A percentile compares a stretch with the other conserved stretches of the same genome.
phyloP scores from a whole-genome alignment of 2,888 invertebrate genomes.

The Pandemis heparana region DNA sequence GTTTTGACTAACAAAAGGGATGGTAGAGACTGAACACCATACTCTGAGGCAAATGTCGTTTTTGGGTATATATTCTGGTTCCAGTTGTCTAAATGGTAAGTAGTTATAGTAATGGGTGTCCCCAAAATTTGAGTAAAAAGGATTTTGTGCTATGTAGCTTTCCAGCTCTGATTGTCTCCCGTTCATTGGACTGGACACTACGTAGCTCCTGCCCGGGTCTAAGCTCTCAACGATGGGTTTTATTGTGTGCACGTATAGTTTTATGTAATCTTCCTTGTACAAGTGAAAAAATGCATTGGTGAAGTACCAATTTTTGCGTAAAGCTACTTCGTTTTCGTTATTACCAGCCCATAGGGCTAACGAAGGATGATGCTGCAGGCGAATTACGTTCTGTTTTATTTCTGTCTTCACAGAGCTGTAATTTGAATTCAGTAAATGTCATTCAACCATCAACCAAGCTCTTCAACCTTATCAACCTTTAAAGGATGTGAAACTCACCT shows the following conservation, averaged over 20 bases:
- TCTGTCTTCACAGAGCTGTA: constrained; percentile 90
- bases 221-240: constrained; percentile 86
- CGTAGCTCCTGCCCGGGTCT: constrained; percentile 88
- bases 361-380: constrained; percentile 94
- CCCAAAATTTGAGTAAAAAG: constrained; percentile 92
- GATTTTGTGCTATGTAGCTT: constrained; percentile 91
- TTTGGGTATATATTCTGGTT: constrained; percentile 90
- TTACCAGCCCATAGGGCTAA: constrained; percentile 96
- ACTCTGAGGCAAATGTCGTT: constrained; percentile 97
- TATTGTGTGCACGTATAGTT: constrained; percentile 93
- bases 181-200: constrained; percentile 97
- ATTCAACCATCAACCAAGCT: no score
- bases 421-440: constrained; percentile 46
- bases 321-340: constrained; percentile 97
- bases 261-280: constrained; percentile 92
- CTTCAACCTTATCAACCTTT: no score
- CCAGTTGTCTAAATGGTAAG: constrained; percentile 93
- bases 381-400: constrained; percentile 91
- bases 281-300: constrained; percentile 79
- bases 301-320: constrained; percentile 92
- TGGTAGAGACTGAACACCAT: constrained; percentile 97
- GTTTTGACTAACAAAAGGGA: constrained; percentile 88
- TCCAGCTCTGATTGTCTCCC: constrained; percentile 90
- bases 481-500: no score
- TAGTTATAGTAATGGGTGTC: constrained; percentile 98